Evolutionary conservation across 1,140 invertebrate species (phyloP).

Genomic region (Drosophila repleta): DNA sequence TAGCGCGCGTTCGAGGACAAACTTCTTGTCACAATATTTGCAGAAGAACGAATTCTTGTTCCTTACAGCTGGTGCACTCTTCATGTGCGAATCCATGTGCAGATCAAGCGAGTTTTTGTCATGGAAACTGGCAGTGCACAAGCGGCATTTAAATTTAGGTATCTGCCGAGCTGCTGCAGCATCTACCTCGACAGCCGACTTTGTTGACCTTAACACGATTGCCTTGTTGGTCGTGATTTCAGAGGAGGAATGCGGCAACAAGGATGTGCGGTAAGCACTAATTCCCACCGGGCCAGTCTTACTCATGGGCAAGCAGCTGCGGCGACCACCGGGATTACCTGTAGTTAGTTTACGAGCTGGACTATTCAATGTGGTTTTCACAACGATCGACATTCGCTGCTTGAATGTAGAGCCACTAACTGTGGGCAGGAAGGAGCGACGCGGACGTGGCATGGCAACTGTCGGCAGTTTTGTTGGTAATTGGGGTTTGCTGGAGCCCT

Average conservation of each 20-base stretch:
- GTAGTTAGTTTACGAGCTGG: conserved; percentile 67
- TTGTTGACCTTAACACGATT: neutral
- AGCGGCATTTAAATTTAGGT: conserved; percentile 42
- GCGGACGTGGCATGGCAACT: conserved; percentile 31
- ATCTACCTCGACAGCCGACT: neutral
- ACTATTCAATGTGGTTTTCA: conserved; percentile 77
- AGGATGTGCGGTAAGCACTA: conserved; percentile 23
- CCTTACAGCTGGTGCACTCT: neutral
- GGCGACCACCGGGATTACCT: conserved; percentile 16
- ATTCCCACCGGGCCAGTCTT: neutral
- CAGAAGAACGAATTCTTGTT: conserved; percentile 44
- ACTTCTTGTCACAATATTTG: conserved; percentile 78
- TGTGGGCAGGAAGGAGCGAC: conserved; percentile 61
- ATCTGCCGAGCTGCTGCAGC: neutral
- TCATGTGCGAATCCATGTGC: conserved; percentile 54
- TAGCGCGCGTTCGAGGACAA: conserved; percentile 67
- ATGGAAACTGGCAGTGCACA: conserved; percentile 47
- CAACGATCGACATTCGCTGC: conserved; percentile 77
- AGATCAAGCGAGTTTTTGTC: conserved; percentile 50
- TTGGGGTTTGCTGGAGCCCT: conserved; percentile 30
- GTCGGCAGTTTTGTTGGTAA: neutral
- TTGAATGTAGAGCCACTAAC: conserved; percentile 52
- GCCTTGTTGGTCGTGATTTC: neutral
- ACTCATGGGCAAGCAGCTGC: conserved; percentile 51
- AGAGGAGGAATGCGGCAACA: neutral